Conservation (phyloP, 2,888 invertebrate genomes). For the Amphiduros pacificus region DNA sequence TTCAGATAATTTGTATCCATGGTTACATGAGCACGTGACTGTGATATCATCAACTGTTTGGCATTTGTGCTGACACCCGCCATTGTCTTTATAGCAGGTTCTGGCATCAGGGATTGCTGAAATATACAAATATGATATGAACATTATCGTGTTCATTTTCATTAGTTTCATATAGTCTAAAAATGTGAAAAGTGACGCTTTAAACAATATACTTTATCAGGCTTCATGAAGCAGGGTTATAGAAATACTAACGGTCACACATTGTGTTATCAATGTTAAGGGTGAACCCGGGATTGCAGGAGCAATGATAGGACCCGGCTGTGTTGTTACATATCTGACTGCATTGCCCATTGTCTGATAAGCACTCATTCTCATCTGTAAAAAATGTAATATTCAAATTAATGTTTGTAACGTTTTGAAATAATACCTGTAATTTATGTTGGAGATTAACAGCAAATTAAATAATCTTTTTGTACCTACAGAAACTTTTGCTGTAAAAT, state of each 20-base stretch:
- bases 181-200: too few relatives aligned
- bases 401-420: too few relatives aligned
- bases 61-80: constrained; percentile 11
- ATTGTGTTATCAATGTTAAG: neutral
- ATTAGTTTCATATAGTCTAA: too few relatives aligned
- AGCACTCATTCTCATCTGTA: neutral
- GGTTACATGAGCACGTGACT: constrained; percentile 5
- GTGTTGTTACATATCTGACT: neutral
- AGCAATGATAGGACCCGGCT: neutral
- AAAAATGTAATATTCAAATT: neutral
- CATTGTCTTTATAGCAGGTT: constrained; percentile 11
- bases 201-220: neutral
- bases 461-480: too few relatives aligned
- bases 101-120: neutral
- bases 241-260: neutral
- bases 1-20: constrained; percentile 5
- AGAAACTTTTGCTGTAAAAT: too few relatives aligned
- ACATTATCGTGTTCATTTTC: neutral
- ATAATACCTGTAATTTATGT: too few relatives aligned
- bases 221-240: neutral
- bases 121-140: neutral
- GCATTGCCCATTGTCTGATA: neutral
- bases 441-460: too few relatives aligned
- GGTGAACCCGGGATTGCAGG: neutral
- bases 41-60: constrained; percentile 8